These are phyloP conservation scores for Leptinotarsa undecemlineata DNA, from an alignment of 1,140 invertebrate species.

Conservation along the genomic window DNA sequence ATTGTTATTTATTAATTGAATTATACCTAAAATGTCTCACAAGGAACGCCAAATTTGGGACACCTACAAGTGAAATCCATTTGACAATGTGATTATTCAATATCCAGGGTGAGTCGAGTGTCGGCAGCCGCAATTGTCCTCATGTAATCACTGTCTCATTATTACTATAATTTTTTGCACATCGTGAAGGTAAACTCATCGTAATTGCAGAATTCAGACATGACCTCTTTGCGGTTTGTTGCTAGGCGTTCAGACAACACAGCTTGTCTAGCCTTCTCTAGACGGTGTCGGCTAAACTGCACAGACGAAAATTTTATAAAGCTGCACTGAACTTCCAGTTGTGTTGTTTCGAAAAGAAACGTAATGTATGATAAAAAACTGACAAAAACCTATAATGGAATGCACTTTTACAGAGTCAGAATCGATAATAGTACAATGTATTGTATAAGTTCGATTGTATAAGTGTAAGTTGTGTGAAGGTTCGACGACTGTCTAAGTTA, in stretches of 20 bases:
- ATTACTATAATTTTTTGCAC: constrained; percentile 12
- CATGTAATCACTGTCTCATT: neutral
- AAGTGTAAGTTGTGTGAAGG: no score
- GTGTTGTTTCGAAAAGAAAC: no score
- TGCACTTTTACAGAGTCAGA: no score
- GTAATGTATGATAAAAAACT: no score
- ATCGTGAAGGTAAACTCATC: constrained; percentile 14
- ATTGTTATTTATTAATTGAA: no score
- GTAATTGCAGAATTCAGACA: constrained; percentile 16
- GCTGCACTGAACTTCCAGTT: neutral
- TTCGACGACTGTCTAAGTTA: no score
- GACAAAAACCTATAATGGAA: no score
- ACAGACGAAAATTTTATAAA: neutral
- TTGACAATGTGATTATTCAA: neutral
- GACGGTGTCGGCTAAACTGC: neutral
- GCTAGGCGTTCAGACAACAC: neutral
- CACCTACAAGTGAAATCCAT: no score
- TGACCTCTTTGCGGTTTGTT: constrained; percentile 13
- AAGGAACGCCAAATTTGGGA: no score
- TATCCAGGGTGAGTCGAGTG: neutral
- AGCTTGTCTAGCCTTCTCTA: neutral
- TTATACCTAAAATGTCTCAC: no score
- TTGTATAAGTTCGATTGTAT: no score
- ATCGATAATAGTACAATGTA: no score
- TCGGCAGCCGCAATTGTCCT: neutral